Conservation (phyloP, 2,113 vertebrate species). For the Syngnathus scovelli region DNA sequence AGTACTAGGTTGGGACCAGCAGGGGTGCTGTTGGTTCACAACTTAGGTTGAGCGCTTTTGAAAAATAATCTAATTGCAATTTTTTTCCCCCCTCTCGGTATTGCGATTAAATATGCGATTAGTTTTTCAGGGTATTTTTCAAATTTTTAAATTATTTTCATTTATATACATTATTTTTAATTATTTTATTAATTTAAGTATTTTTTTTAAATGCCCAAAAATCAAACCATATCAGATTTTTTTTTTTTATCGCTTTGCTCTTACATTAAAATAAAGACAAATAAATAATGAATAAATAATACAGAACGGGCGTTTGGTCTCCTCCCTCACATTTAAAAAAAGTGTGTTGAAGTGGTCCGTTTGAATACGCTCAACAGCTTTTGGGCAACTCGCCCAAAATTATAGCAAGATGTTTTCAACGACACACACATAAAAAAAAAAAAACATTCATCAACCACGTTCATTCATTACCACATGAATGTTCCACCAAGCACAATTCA, state of each 20-base stretch:
- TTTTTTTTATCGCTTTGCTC: too few relatives aligned
- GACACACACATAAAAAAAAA: not conserved
- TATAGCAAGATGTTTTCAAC: conserved; percentile 18
- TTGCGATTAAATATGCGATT: too few relatives aligned
- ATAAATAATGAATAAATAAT: too few relatives aligned
- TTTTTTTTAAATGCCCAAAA: too few relatives aligned
- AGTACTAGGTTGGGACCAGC: not conserved
- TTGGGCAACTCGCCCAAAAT: conserved; percentile 27
- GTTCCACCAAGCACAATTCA: conserved; percentile 59
- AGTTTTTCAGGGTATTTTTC: too few relatives aligned
- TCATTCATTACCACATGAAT: conserved; percentile 44
- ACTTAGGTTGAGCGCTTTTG: not conserved
- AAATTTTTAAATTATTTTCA: too few relatives aligned
- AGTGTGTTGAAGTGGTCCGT: conserved; percentile 23
- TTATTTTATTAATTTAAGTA: too few relatives aligned
- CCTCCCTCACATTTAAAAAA: conserved; percentile 31
- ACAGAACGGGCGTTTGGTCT: conserved; percentile 7
- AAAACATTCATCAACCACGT: conserved; percentile 11
- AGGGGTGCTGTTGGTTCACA: not conserved
- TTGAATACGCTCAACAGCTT: conserved; percentile 33
- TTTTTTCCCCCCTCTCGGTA: too few relatives aligned
- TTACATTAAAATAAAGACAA: too few relatives aligned
- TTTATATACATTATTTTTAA: too few relatives aligned
- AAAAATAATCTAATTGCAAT: not conserved
- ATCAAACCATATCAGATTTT: too few relatives aligned